Conservation (phyloP, 2,113 vertebrate species). For the Cochlearius cochlearius region DNA sequence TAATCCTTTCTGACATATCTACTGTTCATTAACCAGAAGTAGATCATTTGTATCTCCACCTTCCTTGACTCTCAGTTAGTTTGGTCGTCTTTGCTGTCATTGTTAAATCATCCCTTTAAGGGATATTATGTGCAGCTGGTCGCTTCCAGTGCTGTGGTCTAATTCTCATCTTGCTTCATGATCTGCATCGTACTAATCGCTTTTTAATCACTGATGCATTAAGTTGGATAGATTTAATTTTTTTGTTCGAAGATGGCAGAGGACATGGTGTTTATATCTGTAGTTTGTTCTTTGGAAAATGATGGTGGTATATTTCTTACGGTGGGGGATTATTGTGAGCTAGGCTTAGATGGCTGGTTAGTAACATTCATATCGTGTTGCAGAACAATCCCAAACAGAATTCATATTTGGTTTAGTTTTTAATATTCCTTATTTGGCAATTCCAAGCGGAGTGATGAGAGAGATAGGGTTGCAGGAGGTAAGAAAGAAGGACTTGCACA, state of each 20-base stretch:
- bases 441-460: background rate
- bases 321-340: background rate
- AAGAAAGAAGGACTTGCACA: background rate
- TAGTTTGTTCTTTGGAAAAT: background rate
- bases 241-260: background rate
- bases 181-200: background rate
- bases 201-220: background rate
- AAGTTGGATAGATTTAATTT: background rate
- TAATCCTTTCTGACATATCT: background rate
- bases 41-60: background rate
- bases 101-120: background rate
- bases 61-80: background rate
- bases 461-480: background rate
- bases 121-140: background rate
- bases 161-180: background rate
- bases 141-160: background rate
- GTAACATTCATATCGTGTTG: background rate
- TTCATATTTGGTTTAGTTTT: background rate
- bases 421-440: background rate
- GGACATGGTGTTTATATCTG: background rate
- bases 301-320: background rate
- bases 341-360: too few relatives aligned
- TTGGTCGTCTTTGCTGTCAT: background rate
- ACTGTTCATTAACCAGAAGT: background rate
- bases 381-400: background rate